phyloP scores from a whole-genome alignment of 2,113 vertebrate genomes.

The Cryptomyrus ogoouensis region DNA sequence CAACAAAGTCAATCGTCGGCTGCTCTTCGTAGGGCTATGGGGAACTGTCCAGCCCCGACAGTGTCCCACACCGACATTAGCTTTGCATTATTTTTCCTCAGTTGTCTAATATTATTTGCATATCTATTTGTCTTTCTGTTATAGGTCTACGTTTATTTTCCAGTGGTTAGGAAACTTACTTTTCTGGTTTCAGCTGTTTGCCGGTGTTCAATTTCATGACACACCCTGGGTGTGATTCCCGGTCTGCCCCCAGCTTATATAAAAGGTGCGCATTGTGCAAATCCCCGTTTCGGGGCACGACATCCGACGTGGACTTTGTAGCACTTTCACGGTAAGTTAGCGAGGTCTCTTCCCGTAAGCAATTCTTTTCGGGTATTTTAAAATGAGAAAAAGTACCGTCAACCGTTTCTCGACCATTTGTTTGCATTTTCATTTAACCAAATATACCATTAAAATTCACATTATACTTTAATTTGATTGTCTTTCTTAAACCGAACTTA shows the following conservation, averaged over 20 bases:
- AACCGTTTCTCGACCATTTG: not conserved
- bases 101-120: not conserved
- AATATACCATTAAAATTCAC: not conserved
- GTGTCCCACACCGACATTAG: not conserved
- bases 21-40: not conserved
- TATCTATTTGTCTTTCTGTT: not conserved
- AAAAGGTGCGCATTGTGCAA: constrained; percentile 9
- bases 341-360: not conserved
- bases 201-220: constrained; percentile 60
- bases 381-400: not conserved
- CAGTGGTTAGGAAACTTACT: not conserved
- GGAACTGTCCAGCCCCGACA: not conserved
- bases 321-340: not conserved
- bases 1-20: not conserved
- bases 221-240: constrained; percentile 73
- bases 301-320: not conserved
- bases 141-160: not conserved
- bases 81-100: not conserved
- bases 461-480: not conserved
- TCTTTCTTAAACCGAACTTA: not conserved
- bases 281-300: not conserved
- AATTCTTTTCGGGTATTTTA: not conserved
- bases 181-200: constrained; percentile 37
- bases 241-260: constrained; percentile 67
- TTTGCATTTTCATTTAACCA: not conserved